phyloP scores from a whole-genome alignment of 1,140 invertebrate genomes.

The Yoshiicerus persimilis region DNA sequence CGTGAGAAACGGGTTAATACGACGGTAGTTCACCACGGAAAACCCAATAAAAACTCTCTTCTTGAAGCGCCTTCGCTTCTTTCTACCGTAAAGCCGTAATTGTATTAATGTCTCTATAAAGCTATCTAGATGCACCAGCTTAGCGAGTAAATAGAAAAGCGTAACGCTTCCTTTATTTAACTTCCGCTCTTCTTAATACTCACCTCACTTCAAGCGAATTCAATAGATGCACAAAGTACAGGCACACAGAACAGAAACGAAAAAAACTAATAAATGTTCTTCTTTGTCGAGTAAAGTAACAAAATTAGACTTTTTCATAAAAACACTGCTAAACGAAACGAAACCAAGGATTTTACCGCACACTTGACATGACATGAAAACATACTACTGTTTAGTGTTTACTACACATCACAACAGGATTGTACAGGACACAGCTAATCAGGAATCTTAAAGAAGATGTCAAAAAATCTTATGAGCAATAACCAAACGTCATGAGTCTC shows the following conservation, averaged over 20 bases:
- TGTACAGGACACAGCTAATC: background rate
- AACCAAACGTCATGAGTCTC: background rate
- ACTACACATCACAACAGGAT: background rate
- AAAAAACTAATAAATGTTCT: background rate
- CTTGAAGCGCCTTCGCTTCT: background rate
- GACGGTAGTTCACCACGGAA: background rate
- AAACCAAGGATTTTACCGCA: background rate
- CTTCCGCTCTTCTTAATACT: background rate
- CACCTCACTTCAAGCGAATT: background rate
- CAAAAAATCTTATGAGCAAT: background rate
- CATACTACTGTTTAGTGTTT: background rate
- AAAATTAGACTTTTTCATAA: background rate
- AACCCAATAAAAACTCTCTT: slow-evolving; percentile 4
- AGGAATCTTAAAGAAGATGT: background rate
- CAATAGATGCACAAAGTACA: background rate
- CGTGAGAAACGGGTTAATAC: slow-evolving; percentile 5
- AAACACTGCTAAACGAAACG: background rate
- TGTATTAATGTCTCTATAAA: slow-evolving; percentile 19
- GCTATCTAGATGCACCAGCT: background rate
- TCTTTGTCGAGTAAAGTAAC: background rate
- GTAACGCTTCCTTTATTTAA: background rate
- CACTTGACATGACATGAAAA: background rate
- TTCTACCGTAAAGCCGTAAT: background rate
- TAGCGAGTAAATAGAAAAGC: background rate
- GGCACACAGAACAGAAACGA: background rate